Evolutionary conservation across 1,140 invertebrate species (phyloP).

Genomic region (Bombyx mandarina): DNA sequence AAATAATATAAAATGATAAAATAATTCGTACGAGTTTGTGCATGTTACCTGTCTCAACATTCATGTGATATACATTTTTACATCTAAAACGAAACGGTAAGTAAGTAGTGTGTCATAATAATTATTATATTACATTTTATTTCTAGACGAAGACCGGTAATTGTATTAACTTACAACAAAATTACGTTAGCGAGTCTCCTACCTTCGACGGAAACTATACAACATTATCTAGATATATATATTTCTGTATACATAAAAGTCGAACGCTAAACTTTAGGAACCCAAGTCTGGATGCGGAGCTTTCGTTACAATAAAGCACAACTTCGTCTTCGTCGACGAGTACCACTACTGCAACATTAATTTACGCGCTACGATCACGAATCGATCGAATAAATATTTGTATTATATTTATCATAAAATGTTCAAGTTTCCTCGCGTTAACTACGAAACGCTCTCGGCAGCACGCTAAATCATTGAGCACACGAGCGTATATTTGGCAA

Average conservation of each 20-base stretch:
- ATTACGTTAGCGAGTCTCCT: constrained; percentile 40
- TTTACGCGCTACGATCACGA: constrained; percentile 51
- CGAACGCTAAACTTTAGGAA: constrained; percentile 44
- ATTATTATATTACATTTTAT: constrained; percentile 44
- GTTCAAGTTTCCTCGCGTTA: constrained; percentile 41
- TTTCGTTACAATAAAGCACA: constrained; percentile 59
- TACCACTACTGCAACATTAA: constrained; percentile 62
- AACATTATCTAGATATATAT: constrained; percentile 18
- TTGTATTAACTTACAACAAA: constrained; percentile 42
- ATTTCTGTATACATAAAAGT: constrained; percentile 12
- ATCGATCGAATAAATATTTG: constrained; percentile 45
- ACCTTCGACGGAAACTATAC: constrained; percentile 22
- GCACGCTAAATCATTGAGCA: constrained; percentile 47
- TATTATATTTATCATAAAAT: constrained; percentile 29
- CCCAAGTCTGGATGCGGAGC: constrained; percentile 49
- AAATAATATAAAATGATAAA: constrained; percentile 38
- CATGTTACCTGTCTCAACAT: constrained; percentile 49
- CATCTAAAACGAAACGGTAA: constrained; percentile 35
- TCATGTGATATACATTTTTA: constrained; percentile 49
- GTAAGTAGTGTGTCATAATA: constrained; percentile 37
- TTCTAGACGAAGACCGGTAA: constrained; percentile 46
- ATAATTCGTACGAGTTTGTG: constrained; percentile 61
- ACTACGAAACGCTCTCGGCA: constrained; percentile 13
- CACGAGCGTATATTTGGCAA: constrained; percentile 42
- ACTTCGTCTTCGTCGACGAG: constrained; percentile 49